Evolutionary conservation across 2,797 vertebrate species (phyloP), one percentile per base, ranked within the genome.

Genomic region (Lophius americanus): DNA sequence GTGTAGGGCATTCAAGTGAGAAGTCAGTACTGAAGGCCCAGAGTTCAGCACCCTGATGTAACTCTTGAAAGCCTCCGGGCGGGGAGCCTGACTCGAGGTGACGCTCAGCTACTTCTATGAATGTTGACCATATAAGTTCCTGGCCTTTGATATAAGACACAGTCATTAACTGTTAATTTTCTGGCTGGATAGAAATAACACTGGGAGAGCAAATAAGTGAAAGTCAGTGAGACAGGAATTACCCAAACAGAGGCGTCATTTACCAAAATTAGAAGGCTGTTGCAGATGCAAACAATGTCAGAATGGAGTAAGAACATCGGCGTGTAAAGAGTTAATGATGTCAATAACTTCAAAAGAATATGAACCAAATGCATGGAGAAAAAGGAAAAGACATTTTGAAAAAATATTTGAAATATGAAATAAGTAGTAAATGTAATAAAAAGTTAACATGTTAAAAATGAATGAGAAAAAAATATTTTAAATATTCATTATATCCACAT

Each of bases 21-120:
- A 95, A 93, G 73, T 95, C 92, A 0, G 85, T 90, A 77, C 94
- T 94, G 73, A 93, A 89, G 54, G 91, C 90, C 91, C 91, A 93
- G 9, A 95, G 75, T 76, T 94, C 93, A 39, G 93, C 85, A 76
- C 87, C 89, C 59, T 55, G 61, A 60, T 92, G 77, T 44, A 94
- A 82, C 4, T 91, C 85, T 5, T 70, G 58, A 36, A 90, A 68
- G 41, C 80, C 78, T 47, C 71, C 81, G 60, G 61, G 42, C 78
- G 78, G 75, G 14, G 68, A 37, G 68, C 82, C 64, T 68, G 87
- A 54, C 60, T 78, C 60, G 6, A 95, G 92, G 79, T 94, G 88
- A 6, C 78, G 75, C 49, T 90, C 83, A 13, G 91, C 88, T 47
- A 84, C 64, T 0, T 76, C 78, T 14, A 79, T 77, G 81, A 87